Base-by-base conservation (phyloP, 2,797 vertebrate species). In the Poeciliopsis paucimaculata region DNA sequence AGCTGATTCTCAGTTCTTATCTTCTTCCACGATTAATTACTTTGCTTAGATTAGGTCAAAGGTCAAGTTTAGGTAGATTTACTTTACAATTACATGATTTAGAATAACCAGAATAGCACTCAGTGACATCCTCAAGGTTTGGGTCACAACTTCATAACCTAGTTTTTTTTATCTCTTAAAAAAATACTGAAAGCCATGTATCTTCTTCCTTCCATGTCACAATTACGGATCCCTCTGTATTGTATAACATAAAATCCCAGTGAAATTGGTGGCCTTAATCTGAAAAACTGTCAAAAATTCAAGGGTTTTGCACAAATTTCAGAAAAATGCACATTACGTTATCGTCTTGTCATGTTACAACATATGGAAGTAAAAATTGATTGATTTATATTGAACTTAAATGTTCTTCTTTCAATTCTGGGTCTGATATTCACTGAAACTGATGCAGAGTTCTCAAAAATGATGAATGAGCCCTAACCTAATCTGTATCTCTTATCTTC, bases 401-500 rank as follows among this genome's bases (percentile, higher is more conserved):
- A 45, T 68, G 0, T 66, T 31, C 26, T 64, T 51, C 60, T 73
- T 26, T 75, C 39, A 70, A 3, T 78, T 72, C 77, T 66, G 41
- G 60, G 16, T 82, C 60, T 68, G 26, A 4, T 53, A 53, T 53
- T 53, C 49, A 26, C 49, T 53, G 20, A 53, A 53, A 53, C 23
- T 53, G 20, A 53, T 53, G 51, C 51, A 16, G 5, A 16, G 28
- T 62, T n/a, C 13, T 72, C 28, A 76, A 46, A 71, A 75, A 84
- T 92, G 90, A 94, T 92, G 85, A 91, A 94, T 89, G 91, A 86
- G 83, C 64, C 46, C 74, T 88, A 85, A 90, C 87, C 88, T 51
- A 5, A 39, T 82, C 73, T 72, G 20, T 90, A 83, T 87, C 84
- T 85, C 81, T 87, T 84, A 89, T 91, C 88, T 86, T 88, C 70